Evolutionary conservation across 2,113 vertebrate species (phyloP), one percentile per base, ranked within the genome.

Genomic region (Tauraco erythrolophus): DNA sequence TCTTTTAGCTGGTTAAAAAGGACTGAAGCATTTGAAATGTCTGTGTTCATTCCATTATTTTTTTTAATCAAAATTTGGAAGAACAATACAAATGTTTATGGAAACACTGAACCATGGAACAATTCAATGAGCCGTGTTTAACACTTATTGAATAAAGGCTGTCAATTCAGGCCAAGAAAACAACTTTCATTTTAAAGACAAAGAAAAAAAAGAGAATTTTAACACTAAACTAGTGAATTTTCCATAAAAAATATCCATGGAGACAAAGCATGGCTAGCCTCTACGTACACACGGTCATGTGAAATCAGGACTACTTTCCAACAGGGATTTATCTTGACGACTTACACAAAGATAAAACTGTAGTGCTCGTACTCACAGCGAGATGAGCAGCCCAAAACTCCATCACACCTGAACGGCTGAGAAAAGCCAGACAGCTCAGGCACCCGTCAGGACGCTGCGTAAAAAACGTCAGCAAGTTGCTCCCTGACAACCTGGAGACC

Each of bases 51-150:
- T 68, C 77, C 33, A 39, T 56, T 77, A 51, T 58, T 64, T 22
- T 53, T 41, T 56, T 56, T 19, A 87, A 90, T 51, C 17, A 74
- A 37, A 54, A 81, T 74, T 78, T 75, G 89, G 92, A 95, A 65
- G 54, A 65, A 21, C 11, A 51, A 22, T 21, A 35, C 19, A 70
- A 86, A 61, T 1, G 11, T 8, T 84, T 61, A 84, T 33, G 88
- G 95, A 94, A 95, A 95, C 77, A 80, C 57, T 89, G 80, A 89
- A 37, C 45, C 46, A 43, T 2, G n/a, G 93, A 87, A 74, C 27
- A 94, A 72, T n/a, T 46, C 50, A 24, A 4, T 21, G 54, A 78
- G 74, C 57, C 48, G 19, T 41, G 35, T 64, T 58, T 37, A 35
- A 82, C 21, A 46, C 43, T 46, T 56, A 53, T 8, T 62, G 68